Conservation (phyloP, 2,113 vertebrate genomes). For the Motacilla tschutschensis region DNA sequence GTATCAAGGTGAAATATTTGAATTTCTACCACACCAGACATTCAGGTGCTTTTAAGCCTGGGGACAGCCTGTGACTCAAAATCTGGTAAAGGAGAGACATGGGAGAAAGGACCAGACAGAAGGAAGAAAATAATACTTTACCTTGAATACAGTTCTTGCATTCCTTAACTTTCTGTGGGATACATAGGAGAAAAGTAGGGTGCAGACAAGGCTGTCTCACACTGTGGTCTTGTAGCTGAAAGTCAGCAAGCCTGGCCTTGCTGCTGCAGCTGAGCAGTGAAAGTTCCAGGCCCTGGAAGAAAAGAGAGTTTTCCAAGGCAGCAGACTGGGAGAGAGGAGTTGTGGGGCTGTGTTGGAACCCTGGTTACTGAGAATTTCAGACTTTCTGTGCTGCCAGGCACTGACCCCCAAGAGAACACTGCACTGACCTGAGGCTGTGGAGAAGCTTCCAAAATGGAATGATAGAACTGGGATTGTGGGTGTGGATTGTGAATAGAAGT, state of each 20-base stretch:
- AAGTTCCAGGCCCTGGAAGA: neutral
- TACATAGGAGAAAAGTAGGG: neutral
- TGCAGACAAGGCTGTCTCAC: neutral
- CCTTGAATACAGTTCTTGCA: neutral
- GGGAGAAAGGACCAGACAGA: neutral
- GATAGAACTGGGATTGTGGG: neutral
- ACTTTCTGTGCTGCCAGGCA: neutral
- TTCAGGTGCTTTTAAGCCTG: neutral
- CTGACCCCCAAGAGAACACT: neutral
- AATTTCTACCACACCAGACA: neutral
- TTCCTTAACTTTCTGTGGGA: neutral
- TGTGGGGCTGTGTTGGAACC: neutral
- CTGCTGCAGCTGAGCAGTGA: neutral
- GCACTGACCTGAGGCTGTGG: neutral
- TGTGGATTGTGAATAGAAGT: neutral
- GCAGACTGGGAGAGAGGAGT: neutral
- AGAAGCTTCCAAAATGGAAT: neutral
- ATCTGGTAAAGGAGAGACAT: fast-evolving
- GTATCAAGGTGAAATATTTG: neutral
- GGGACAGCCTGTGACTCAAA: neutral
- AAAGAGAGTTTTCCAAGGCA: neutral
- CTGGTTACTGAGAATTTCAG: neutral
- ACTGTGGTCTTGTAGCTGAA: neutral
- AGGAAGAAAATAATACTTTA: neutral
- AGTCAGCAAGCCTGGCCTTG: neutral